Evolutionary conservation across 37 sponge, comb jelly and placozoan species (phyloP).

Genomic region (Ianthella basta): DNA sequence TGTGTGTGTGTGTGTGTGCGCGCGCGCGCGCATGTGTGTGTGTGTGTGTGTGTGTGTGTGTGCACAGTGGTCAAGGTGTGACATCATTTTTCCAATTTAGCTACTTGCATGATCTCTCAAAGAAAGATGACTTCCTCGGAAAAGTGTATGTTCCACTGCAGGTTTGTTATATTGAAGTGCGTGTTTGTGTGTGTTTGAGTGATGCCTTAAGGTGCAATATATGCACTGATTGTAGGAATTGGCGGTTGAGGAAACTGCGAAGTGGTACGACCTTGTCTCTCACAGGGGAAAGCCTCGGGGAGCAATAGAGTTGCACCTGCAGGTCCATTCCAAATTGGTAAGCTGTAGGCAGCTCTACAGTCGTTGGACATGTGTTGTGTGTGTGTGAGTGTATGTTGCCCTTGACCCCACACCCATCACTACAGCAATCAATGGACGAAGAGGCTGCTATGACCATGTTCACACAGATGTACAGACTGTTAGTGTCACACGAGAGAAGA

Average conservation of each 20-base stretch:
- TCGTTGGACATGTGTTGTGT: too few species aligned
- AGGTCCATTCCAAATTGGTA: slow-evolving; percentile 23
- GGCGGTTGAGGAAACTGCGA: background rate
- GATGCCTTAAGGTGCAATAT: background rate
- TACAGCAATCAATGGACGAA: background rate
- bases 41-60: background rate
- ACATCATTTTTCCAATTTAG: background rate
- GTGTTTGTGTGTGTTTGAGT: too few species aligned
- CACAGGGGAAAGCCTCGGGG: slow-evolving; percentile 30
- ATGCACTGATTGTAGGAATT: background rate
- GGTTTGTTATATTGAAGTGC: background rate
- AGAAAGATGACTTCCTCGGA: slow-evolving; percentile 23
- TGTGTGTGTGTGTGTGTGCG: background rate
- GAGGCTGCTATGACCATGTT: background rate
- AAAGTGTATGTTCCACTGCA: slow-evolving; percentile 8
- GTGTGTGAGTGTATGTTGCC: background rate
- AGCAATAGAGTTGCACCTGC: background rate
- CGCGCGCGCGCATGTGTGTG: background rate
- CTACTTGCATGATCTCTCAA: background rate
- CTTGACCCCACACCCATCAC: too few species aligned
- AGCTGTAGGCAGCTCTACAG: background rate
- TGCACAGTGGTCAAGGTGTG: background rate
- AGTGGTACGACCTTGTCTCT: slow-evolving; percentile 16
- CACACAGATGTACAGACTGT: background rate
- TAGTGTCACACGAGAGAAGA: background rate